Evolutionary conservation across 2,888 invertebrate species (phyloP).

Genomic region (Monoplex corrugatus): DNA sequence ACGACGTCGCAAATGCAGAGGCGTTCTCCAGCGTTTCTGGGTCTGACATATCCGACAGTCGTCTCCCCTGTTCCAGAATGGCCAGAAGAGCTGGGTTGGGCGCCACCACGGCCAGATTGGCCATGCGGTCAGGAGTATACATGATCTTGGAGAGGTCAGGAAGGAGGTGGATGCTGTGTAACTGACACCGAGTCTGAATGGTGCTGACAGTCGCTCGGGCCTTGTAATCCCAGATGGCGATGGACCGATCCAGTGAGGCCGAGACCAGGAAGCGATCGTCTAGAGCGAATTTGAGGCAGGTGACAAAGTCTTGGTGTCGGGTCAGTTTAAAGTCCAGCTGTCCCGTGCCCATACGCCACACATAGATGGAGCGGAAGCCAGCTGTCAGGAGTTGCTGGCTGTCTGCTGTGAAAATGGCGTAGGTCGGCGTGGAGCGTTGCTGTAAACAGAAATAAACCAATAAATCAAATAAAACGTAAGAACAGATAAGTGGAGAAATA

Average conservation of each 20-base stretch:
- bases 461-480: not conserved
- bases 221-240: conserved; percentile 69
- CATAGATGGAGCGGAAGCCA: conserved; percentile 70
- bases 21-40: conserved; percentile 59
- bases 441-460: conserved; percentile 51
- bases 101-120: conserved; percentile 64
- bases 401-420: conserved; percentile 64
- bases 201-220: conserved; percentile 64
- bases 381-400: conserved; percentile 65
- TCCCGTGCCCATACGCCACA: conserved; percentile 68
- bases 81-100: conserved; percentile 64
- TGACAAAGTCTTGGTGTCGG: conserved; percentile 69
- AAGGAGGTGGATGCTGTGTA: conserved; percentile 63
- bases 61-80: conserved; percentile 51
- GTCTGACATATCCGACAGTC: conserved; percentile 58
- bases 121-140: conserved; percentile 66
- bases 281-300: conserved; percentile 63
- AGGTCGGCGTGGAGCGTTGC: conserved; percentile 63
- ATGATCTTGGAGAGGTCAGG: conserved; percentile 58
- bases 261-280: conserved; percentile 67
- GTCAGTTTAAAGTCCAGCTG: conserved; percentile 66
- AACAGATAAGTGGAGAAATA: no score
- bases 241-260: conserved; percentile 66
- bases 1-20: conserved; percentile 68
- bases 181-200: conserved; percentile 65